Conservation (phyloP, 2,888 invertebrate species). For the Hypselothyrea guttata region DNA sequence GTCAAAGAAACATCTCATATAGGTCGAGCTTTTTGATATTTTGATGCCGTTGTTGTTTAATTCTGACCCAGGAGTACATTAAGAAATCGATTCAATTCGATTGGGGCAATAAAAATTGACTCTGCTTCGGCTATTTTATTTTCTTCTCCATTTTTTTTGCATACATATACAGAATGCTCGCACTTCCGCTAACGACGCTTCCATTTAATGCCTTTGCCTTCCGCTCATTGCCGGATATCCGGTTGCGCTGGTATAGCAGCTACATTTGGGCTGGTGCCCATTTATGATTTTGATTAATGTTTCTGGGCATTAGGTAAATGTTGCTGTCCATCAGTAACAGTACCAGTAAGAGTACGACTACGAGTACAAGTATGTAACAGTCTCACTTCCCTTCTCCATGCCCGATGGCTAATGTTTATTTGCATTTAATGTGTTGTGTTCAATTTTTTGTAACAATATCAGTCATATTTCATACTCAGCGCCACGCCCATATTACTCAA, state of each 20-base stretch:
- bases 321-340: conserved; percentile 57
- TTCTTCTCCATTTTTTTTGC: conserved; percentile 4
- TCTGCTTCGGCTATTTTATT: conserved; percentile 22
- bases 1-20: conserved; percentile 4
- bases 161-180: conserved; percentile 2
- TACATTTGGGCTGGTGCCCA: conserved; percentile 26
- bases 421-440: conserved; percentile 72
- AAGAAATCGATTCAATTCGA: conserved; percentile 68
- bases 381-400: conserved; percentile 26
- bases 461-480: conserved; percentile 31
- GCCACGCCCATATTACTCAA: not conserved
- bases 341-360: no score
- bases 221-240: conserved; percentile 34
- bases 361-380: no score
- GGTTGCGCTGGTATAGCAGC: not conserved
- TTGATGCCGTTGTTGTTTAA: conserved; percentile 26
- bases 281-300: conserved; percentile 77
- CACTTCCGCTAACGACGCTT: conserved; percentile 40
- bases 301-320: conserved; percentile 57
- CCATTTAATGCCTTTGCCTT: conserved; percentile 34
- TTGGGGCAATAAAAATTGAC: conserved; percentile 70
- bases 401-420: conserved; percentile 69
- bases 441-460: conserved; percentile 50
- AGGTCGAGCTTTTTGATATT: no score
- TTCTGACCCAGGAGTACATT: conserved; percentile 53